Base-by-base conservation (phyloP, 2,113 vertebrate genomes). In the Maccullochella peelii region DNA sequence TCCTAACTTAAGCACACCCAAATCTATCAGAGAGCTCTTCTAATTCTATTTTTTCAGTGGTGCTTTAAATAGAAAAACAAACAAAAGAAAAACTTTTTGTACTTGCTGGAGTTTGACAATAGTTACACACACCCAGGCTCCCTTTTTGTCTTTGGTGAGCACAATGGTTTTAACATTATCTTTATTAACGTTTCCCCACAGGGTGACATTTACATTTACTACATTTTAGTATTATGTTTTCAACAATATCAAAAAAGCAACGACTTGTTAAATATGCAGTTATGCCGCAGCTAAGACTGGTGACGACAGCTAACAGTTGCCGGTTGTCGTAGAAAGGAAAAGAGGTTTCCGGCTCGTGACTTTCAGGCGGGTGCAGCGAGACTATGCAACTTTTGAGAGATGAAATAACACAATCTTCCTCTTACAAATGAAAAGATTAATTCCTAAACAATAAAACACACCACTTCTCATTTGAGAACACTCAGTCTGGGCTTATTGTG, bases 11-110 rank as follows among this genome's bases (percentile, higher is more conserved):
- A 76, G 49, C 54, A n/a, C 20, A 49, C 44, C 82, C 44, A 33
- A 47, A 84, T 82, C 73, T 76, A 76, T 62, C 65, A 73, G 21
- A 68, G 47, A 67, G 75, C 2, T 42, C 57, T 57, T 73, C 73
- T 55, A 38, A 23, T 55, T 38, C 9, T 58, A 10, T 67, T 80
- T 57, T 38, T 44, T 73, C 38, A 73, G 14, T 27, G 21, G 18
- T 21, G 59, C 42, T 79, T 69, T 18, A 47, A 71, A 61, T 38
- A 67, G 36, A 42, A 55, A 42, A 76, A 59, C 44, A 40, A 55
- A 36, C 16, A 27, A 20, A 20, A 0, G 4, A 44, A 47, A 69
- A 33, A 25, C 4, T 63, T 54, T 59, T 33, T 23, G 25, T 42
- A 73, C 54, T 68, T 44, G 25, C 21, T 58, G 52, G 73, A 66